These are phyloP conservation scores for Podarcis cretensis DNA, from an alignment of 2,113 vertebrate genomes.

Conservation along the genomic window DNA sequence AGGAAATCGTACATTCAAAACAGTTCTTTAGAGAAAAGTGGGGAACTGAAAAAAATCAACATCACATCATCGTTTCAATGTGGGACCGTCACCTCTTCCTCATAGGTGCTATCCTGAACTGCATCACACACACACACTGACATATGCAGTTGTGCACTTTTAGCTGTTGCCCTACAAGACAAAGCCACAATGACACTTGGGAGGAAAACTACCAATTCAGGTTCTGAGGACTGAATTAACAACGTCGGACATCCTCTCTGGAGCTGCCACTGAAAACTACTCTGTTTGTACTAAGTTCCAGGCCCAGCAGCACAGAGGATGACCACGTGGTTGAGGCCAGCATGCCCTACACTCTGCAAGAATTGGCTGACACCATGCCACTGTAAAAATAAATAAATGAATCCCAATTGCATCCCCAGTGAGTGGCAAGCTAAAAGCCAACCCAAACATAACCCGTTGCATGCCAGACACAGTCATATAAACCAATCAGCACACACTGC, in stretches of 20 bases:
- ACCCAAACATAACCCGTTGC: not conserved
- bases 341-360: not conserved
- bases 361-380: not conserved
- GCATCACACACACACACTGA: not conserved
- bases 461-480: too few species aligned
- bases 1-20: not conserved
- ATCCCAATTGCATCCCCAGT: not conserved
- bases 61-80: not conserved
- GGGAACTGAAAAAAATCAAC: not conserved
- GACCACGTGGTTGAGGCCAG: not conserved
- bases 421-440: not conserved
- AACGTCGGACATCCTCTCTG: not conserved
- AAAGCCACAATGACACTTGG: not conserved
- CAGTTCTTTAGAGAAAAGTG: not conserved
- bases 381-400: not conserved
- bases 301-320: not conserved
- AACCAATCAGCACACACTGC: too few species aligned
- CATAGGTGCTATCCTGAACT: not conserved
- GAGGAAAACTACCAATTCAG: not conserved
- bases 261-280: not conserved
- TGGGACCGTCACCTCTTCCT: not conserved
- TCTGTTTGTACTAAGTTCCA: not conserved
- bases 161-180: not conserved
- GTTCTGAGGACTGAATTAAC: not conserved
- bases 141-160: not conserved